Evolutionary conservation across 1,140 invertebrate species (phyloP), one percentile per base, ranked within the genome.

Genomic region (Brachionus rubens): DNA sequence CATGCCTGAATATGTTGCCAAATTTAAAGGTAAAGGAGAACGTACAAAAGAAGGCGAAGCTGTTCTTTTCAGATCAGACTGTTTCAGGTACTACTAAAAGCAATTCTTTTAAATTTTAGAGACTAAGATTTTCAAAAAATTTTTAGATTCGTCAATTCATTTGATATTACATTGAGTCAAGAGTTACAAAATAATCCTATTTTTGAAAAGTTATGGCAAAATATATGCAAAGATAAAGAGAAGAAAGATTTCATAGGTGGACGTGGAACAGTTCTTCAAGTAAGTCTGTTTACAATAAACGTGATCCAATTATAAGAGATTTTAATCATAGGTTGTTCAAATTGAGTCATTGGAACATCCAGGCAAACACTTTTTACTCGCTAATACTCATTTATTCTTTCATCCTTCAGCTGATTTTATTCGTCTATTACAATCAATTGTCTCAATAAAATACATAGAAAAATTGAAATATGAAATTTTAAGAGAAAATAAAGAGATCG

Each of bases 361-460:
- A 9, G 54, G 33, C 24, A 4, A 76, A 24, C 28, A 59, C 28
- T 47, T 65, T 33, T 24, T 76, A 4, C 24, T 76, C 5, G 48
- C 52, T 14, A 76, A 76, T 40, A 76, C 75, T 19, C 75, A 76
- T 67, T 43, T 76, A 36, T 76, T 54, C 16, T 76, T 76, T 30
- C 75, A 76, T 76, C 54, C 54, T 12, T 6, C 19, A n/a, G 75
- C 54, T 67, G 75, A 76, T 50, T 36, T 67, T 62, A 33, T 76
- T 62, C 75, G 75, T 10, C 40, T 59, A 19, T 36, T 76, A 7
- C 75, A 76, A 52, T 30, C 40, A 14, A 48, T 48, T 0, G 54
- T 76, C 12, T 19, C 36, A 3, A 14, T 46, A 12, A 54, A 72
- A 72, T 54, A 52, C 12, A 21, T 72, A 21, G 46, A 72, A 40